These are phyloP conservation scores for Pipistrellus pipistrellus DNA, from an alignment of 2,797 vertebrate genomes.

Conservation along the genomic window DNA sequence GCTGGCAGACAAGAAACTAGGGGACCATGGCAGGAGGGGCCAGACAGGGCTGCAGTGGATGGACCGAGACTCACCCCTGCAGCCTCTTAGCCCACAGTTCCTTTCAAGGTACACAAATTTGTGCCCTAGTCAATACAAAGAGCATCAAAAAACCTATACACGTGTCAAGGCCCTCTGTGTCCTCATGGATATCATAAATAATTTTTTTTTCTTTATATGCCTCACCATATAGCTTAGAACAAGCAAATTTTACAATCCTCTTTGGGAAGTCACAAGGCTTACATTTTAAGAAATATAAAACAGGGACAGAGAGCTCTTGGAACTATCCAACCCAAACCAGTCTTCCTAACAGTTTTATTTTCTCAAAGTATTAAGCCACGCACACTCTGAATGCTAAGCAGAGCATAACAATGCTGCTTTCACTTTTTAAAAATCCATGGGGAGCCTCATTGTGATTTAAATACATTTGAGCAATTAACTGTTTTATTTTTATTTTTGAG, in stretches of 20 bases:
- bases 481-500: conserved; percentile 44
- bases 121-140: neutral
- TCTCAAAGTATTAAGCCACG: conserved; percentile 39
- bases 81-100: no score
- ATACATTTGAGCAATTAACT: conserved; percentile 32
- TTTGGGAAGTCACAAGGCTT: conserved; percentile 36
- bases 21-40: no score
- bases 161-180: neutral
- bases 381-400: conserved; percentile 13
- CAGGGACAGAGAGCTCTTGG: neutral
- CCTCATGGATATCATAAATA: neutral
- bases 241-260: conserved; percentile 44
- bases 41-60: no score
- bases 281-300: conserved; percentile 46
- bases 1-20: no score
- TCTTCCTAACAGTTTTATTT: conserved; percentile 56
- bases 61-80: no score
- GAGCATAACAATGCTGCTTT: neutral
- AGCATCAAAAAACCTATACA: neutral
- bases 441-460: neutral
- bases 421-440: neutral
- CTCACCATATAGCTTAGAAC: conserved; percentile 9
- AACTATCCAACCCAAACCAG: conserved; percentile 9
- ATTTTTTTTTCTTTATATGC: conserved; percentile 9
- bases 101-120: no score